phyloP scores from a whole-genome alignment of 2,888 invertebrate species.

The Lepetodrilus schrolli region DNA sequence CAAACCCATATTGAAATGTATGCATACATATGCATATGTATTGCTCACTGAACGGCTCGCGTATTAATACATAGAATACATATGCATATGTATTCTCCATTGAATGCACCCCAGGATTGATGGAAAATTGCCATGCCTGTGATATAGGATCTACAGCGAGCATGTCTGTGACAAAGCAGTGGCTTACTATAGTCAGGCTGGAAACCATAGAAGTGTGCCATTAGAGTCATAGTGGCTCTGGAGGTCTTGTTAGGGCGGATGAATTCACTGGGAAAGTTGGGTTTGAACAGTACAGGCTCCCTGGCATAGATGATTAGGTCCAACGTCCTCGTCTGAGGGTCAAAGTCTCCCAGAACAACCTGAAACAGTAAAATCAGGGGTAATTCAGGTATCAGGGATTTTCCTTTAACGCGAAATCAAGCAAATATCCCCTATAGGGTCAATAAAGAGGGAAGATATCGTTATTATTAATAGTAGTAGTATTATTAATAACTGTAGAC shows the following conservation, averaged over 20 bases:
- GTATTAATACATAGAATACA: too few relatives aligned
- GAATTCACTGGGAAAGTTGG: slow-evolving; percentile 59
- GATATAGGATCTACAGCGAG: neutral
- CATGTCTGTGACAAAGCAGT: neutral
- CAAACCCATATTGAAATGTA: too few relatives aligned
- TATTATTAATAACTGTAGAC: too few relatives aligned
- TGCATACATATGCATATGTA: neutral
- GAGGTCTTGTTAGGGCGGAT: slow-evolving; percentile 47
- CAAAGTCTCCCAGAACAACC: slow-evolving; percentile 46
- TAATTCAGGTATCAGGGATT: too few relatives aligned
- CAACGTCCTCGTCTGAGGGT: slow-evolving; percentile 36
- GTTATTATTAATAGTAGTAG: too few relatives aligned
- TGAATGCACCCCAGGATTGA: too few relatives aligned
- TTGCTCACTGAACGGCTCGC: too few relatives aligned
- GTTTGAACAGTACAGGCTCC: slow-evolving; percentile 43
- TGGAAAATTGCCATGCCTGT: too few relatives aligned
- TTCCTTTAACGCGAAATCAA: too few relatives aligned
- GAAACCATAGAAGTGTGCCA: slow-evolving; percentile 61
- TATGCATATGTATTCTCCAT: too few relatives aligned
- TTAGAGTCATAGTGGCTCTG: slow-evolving; percentile 48
- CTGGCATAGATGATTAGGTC: slow-evolving; percentile 53
- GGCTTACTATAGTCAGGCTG: slow-evolving; percentile 36
- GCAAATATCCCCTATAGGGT: too few relatives aligned
- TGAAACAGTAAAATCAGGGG: slow-evolving; percentile 39
- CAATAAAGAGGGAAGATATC: too few relatives aligned